Percentiles rank a stretch among this genome's conserved stretches.
Conservation (phyloP, 2,797 vertebrate genomes). For the Echeneis naucrates region DNA sequence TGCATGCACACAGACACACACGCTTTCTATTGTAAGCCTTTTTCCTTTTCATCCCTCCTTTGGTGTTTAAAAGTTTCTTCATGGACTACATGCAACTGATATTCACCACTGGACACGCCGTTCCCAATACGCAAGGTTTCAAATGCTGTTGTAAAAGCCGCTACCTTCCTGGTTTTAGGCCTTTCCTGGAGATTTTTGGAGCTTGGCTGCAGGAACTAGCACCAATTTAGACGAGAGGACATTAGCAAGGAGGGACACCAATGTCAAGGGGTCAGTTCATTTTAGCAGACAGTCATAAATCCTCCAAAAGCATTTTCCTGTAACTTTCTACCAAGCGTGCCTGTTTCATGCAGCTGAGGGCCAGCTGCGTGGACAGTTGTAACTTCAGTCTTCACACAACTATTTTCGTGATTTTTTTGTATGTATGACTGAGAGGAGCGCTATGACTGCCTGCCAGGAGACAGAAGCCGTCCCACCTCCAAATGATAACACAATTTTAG, state of each 20-base stretch:
- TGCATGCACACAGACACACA: background rate
- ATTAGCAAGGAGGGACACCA: background rate
- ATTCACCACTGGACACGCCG: background rate
- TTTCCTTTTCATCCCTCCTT: background rate
- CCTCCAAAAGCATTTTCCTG: background rate
- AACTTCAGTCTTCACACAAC: background rate
- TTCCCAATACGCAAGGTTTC: background rate
- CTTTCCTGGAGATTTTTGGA: background rate
- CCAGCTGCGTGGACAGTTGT: background rate
- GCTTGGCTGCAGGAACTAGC: background rate
- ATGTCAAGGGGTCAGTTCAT: no score
- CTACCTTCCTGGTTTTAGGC: background rate
- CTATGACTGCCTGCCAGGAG: background rate
- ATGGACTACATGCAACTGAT: no score
- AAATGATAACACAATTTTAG: background rate
- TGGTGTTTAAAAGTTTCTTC: background rate
- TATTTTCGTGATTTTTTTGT: background rate
- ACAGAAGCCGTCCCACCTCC: background rate
- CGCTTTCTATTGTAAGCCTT: constrained; percentile 3
- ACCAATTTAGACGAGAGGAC: background rate
- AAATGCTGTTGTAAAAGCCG: background rate
- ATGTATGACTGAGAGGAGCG: background rate
- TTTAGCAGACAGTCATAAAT: background rate
- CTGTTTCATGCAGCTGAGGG: background rate
- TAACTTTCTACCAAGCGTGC: background rate